A percentile compares a stretch with the other conserved stretches of the same genome.
Evolutionary conservation across 2,113 vertebrate genomes (phyloP).

Genomic region (Alethe castanea): DNA sequence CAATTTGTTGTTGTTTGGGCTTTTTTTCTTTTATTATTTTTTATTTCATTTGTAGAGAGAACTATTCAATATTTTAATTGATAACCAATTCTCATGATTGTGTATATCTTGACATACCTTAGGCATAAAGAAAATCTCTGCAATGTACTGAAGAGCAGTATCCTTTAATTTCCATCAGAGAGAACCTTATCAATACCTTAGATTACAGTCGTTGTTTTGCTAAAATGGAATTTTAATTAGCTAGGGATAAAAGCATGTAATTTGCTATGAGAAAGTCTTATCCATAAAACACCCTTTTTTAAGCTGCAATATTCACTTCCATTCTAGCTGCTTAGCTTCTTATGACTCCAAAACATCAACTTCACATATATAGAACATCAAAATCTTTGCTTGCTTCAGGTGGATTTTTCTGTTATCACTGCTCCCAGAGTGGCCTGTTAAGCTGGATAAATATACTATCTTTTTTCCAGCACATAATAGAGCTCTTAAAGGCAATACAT

Average conservation of each 20-base stretch:
- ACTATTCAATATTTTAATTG: background rate
- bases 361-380: background rate
- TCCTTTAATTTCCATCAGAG: background rate
- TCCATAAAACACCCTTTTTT: background rate
- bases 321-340: background rate
- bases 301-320: background rate
- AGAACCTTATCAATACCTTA: background rate
- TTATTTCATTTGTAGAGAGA: background rate
- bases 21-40: background rate
- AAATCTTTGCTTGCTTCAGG: background rate
- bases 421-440: conserved; percentile 12
- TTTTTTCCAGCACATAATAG: background rate
- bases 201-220: background rate
- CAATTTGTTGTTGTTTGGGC: background rate
- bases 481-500: background rate
- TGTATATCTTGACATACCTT: background rate
- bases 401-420: background rate
- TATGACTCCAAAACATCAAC: background rate
- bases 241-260: background rate
- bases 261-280: background rate
- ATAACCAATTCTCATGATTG: background rate
- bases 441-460: background rate
- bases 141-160: background rate
- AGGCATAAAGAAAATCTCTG: background rate
- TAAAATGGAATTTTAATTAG: background rate